Base-by-base conservation (phyloP, 2,888 invertebrate species). In the Orgyia antiqua region DNA sequence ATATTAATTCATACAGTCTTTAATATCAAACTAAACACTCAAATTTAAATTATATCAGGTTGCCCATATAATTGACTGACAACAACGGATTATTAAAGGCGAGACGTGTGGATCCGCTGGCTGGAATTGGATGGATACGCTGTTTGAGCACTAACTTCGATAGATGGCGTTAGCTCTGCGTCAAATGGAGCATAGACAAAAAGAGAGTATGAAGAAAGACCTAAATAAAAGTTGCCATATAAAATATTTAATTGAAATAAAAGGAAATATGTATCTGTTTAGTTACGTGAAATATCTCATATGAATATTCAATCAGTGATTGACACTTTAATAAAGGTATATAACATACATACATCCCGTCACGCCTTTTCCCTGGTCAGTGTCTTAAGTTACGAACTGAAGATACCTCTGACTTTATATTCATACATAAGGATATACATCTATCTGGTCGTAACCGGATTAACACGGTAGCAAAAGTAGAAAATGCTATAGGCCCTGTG, bases 11-110 rank as follows among this genome's bases (percentile, higher is more conserved):
- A 39, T 45, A 57, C 52, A 65, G 60, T 58, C 57, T 65, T 61
- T 63, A 50, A 40, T 46, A 50, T 35, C 39, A 60, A 67, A 59
- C 56, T 61, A 59, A 52, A 58, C 50, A 56, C 45, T 50, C 53
- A 54, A 43, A 47, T 60, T 58, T 32, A 45, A 62, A 67, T 57
- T 58, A 63, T 51, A 66, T 58, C 52, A 59, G 64, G 66, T 68
- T 68, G 68, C 70, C 66, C 70, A 57, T 63, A 59, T n/a, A n/a
- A n/a, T n/a, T 71, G 74, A 75, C 77, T 77, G 77, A 79, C 77
- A 79, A 76, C 75, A 82, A 69, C 68, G 62, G 67, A 71, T 68
- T 69, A 65, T 61, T 74, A 76, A 75, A 75, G n/a, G n/a, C 6
- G 8, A 77, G 75, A 82, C 77, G 79, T 79, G 70, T 62, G 60